A percentile compares a stretch with the other conserved stretches of the same genome.
These are phyloP conservation scores for Zaprionus kolodkinae DNA, from an alignment of 1,140 invertebrate genomes.

Conservation along the genomic window DNA sequence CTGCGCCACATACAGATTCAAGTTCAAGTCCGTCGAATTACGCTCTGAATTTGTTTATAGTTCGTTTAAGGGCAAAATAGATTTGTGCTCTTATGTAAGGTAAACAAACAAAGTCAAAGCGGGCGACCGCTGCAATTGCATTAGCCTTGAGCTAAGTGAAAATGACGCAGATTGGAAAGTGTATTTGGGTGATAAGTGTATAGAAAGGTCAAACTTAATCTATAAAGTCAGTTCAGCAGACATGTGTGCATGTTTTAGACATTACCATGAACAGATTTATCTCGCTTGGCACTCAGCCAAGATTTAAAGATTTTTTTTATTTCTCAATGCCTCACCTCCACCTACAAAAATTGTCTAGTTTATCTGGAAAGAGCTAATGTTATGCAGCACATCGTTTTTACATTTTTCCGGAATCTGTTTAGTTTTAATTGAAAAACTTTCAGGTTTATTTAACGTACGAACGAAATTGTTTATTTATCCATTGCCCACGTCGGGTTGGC, in stretches of 20 bases:
- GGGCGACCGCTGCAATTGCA: conserved; percentile 50
- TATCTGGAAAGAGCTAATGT: conserved; percentile 13
- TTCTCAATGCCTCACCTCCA: neutral
- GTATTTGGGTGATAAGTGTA: neutral
- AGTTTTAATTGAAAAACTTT: conserved; percentile 18
- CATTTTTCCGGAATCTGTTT: conserved; percentile 34
- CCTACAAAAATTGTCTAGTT: conserved; percentile 7
- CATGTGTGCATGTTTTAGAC: conserved; percentile 1
- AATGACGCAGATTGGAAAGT: conserved; percentile 18
- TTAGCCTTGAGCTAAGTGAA: conserved; percentile 35
- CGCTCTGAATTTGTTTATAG: conserved; percentile 27
- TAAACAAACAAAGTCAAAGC: conserved; percentile 72
- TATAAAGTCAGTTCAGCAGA: no score
- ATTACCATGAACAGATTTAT: conserved; percentile 17
- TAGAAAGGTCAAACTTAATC: conserved; percentile 11
- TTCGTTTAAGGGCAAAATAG: conserved; percentile 52
- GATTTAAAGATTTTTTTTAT: neutral
- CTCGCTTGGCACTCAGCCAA: conserved; percentile 7
- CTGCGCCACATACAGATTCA: conserved; percentile 50
- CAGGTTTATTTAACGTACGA: neutral
- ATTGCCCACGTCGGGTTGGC: conserved; percentile 12
- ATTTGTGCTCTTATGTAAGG: conserved; percentile 47
- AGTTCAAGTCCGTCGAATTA: conserved; percentile 68
- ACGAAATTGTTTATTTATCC: conserved; percentile 59
- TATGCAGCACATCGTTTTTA: conserved; percentile 25